These are phyloP conservation scores for Mustelus asterias DNA, from an alignment of 2,113 vertebrate genomes.

Conservation along the genomic window DNA sequence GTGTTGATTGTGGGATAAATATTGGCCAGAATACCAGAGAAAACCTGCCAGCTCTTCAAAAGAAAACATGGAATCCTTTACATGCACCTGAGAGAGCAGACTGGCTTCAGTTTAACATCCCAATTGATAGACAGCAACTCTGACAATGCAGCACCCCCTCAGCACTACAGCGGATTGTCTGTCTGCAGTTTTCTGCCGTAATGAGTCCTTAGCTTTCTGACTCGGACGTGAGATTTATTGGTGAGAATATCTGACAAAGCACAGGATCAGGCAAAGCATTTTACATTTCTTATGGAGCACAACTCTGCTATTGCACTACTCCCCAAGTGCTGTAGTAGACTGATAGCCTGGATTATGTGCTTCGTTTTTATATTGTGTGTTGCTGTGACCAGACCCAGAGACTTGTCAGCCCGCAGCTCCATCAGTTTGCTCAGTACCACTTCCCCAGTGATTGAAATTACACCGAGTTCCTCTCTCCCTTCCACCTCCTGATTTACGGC, in stretches of 20 bases:
- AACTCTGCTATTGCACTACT: neutral
- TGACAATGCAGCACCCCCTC: neutral
- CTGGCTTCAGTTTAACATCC: neutral
- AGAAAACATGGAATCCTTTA: neutral
- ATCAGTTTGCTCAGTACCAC: too few species aligned
- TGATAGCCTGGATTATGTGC: neutral
- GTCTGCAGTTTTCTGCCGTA: too few species aligned
- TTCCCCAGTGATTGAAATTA: too few species aligned
- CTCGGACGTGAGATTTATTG: neutral
- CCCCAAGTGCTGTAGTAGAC: neutral
- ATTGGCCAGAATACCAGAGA: neutral
- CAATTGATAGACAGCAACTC: neutral
- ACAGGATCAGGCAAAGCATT: neutral
- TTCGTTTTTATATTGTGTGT: neutral
- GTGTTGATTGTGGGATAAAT: neutral
- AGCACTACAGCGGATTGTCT: neutral
- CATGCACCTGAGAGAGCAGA: neutral
- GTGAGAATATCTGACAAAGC: neutral
- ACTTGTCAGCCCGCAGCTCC: too few species aligned
- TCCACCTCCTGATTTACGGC: too few species aligned
- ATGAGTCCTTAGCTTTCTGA: neutral
- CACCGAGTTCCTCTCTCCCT: too few species aligned
- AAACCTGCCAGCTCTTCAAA: neutral
- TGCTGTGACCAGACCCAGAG: too few species aligned
- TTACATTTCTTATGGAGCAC: neutral